Base-by-base conservation (phyloP, 1,140 invertebrate species). In the Bombyx mandarina region DNA sequence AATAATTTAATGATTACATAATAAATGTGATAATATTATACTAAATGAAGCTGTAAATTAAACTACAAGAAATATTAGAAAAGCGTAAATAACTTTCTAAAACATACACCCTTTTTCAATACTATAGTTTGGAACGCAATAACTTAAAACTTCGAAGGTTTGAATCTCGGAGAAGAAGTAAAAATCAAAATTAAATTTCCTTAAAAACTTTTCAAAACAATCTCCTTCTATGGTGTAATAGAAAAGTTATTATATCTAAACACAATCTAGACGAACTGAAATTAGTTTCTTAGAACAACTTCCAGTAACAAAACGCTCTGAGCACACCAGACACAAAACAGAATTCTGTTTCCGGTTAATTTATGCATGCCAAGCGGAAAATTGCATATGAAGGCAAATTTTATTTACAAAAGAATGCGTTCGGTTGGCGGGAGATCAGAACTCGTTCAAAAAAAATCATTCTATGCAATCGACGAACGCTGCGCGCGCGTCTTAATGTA, bases 401-500 rank as follows among this genome's bases (percentile, higher is more conserved):
- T 55, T 56, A 63, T 54, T 62, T 44, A 59, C 63, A 56, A 47
- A 52, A 65, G 57, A 45, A 58, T 66, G 69, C 67, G 66, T 66
- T 22, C 26, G 62, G 63, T 69, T 66, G 64, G 69, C 58, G 65
- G 63, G 65, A 71, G 67, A 62, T 68, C 58, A 65, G 57, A 61
- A 58, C 58, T 45, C 53, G 47, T 43, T 53, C 43, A 55, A 60
- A 54, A 66, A 68, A 68, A 66, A 70, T 75, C 75, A 74, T 69
- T 75, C 62, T 75, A 71, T 66, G 65, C 57, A 67, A 51, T 58
- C 55, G 64, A 73, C 69, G 69, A 73, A 74, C 68, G 68, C 66
- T 63, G 59, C 56, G 61, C 70, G 72, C 71, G 71, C 66, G 66
- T 69, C 58, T 63, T 69, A 57, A 62, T 66, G 61, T 68, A 59